Percentiles rank a stretch among this genome's conserved stretches.
These are phyloP conservation scores for Istiophorus platypterus DNA, from an alignment of 2,113 vertebrate species.

Conservation along the genomic window DNA sequence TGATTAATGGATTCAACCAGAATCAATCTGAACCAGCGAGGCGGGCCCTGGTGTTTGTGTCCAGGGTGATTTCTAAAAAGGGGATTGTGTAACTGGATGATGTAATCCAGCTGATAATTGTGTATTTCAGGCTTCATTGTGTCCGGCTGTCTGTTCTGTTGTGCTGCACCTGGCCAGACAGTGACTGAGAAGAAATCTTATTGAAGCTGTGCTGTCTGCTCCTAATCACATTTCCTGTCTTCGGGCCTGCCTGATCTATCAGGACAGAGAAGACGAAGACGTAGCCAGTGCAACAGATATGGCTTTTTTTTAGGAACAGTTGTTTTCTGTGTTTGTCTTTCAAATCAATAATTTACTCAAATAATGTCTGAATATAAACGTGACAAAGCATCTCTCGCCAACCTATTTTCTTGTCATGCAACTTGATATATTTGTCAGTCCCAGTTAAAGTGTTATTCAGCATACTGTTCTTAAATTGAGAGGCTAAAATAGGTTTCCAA, in stretches of 20 bases:
- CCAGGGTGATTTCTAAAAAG: conserved; percentile 39
- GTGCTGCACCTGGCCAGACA: conserved; percentile 54
- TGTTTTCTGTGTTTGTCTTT: background rate
- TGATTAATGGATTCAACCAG: conserved; percentile 49
- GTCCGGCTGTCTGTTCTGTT: conserved; percentile 40
- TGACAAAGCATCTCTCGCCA: conserved; percentile 8
- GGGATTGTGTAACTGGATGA: conserved; percentile 42
- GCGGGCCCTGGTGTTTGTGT: conserved; percentile 30
- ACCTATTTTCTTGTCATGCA: background rate
- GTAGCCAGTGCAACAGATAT: conserved; percentile 14
- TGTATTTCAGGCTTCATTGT: conserved; percentile 48
- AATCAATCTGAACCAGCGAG: conserved; percentile 36
- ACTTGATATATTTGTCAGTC: conserved; percentile 29
- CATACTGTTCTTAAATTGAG: conserved; percentile 37
- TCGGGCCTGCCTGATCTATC: conserved; percentile 54
- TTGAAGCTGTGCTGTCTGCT: conserved; percentile 62
- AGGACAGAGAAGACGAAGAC: conserved; percentile 44
- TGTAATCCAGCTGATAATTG: conserved; percentile 51
- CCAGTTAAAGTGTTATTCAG: conserved; percentile 25
- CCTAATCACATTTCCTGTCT: conserved; percentile 75
- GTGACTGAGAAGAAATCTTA: conserved; percentile 64
- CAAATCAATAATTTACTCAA: background rate
- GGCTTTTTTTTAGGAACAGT: background rate
- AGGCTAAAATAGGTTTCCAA: conserved; percentile 51
- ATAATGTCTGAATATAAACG: background rate